These are phyloP conservation scores for Bursaphelenchus okinawaensis DNA, from an alignment of 2,888 invertebrate species.

Conservation along the genomic window DNA sequence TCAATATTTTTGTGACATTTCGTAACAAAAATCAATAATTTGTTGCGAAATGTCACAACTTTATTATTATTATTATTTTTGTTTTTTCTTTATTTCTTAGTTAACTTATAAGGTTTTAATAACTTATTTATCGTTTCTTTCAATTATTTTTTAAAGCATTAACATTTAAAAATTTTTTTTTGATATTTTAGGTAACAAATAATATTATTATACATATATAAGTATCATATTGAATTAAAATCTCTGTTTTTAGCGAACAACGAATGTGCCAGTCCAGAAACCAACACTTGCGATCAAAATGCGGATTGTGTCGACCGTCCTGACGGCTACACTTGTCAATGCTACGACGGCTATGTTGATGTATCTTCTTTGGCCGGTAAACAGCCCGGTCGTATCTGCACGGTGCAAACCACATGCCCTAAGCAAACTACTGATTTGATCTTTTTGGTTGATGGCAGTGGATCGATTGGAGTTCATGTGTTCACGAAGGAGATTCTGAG, in stretches of 20 bases:
- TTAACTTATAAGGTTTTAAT: no score
- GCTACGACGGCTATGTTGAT: slow-evolving; percentile 51
- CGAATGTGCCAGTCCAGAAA: slow-evolving; percentile 1
- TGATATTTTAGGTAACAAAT: no score
- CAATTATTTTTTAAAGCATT: no score
- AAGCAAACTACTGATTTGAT: slow-evolving; percentile 53
- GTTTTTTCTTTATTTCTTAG: no score
- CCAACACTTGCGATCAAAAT: slow-evolving; percentile 37
- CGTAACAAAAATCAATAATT: not conserved
- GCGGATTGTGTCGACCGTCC: slow-evolving; percentile 47
- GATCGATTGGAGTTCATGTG: slow-evolving; percentile 51
- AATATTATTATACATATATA: no score
- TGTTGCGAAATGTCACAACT: no score
- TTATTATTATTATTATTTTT: no score
- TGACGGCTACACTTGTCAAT: slow-evolving; percentile 43
- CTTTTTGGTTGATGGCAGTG: slow-evolving; percentile 54
- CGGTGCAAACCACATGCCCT: slow-evolving; percentile 51
- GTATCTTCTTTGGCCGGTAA: slow-evolving; percentile 52
- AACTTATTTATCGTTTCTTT: no score
- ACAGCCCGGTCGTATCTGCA: slow-evolving; percentile 55
- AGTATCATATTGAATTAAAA: not conserved
- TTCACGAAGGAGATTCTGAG: slow-evolving; percentile 47
- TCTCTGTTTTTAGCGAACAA: not conserved
- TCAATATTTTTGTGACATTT: no score
- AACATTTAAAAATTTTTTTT: no score